Conservation (phyloP, 1,140 invertebrate genomes). For the Drosophila biarmipes region DNA sequence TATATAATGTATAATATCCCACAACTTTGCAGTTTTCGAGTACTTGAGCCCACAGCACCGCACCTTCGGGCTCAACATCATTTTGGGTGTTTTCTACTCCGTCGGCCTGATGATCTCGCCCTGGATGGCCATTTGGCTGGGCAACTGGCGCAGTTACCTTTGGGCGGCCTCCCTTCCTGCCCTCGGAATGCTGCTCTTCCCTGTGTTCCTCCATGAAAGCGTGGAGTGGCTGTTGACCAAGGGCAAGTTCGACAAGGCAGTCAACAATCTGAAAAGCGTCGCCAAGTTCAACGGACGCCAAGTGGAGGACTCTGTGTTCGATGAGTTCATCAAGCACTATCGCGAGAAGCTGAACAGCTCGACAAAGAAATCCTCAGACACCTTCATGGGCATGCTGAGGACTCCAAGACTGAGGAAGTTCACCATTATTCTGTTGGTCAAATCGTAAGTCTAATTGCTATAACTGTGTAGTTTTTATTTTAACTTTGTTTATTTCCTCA, state of each 20-base stretch:
- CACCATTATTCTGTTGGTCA: slow-evolving; percentile 86
- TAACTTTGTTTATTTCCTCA: slow-evolving; percentile 27
- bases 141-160: slow-evolving; percentile 86
- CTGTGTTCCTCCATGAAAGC: slow-evolving; percentile 86
- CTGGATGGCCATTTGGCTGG: slow-evolving; percentile 86
- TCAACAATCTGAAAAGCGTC: slow-evolving; percentile 85
- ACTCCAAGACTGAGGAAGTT: slow-evolving; percentile 86
- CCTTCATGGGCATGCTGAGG: slow-evolving; percentile 85
- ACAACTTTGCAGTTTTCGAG: slow-evolving; percentile 85
- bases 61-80: slow-evolving; percentile 86
- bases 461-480: background rate
- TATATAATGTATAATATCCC: rapidly evolving
- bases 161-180: slow-evolving; percentile 85
- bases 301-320: slow-evolving; percentile 84
- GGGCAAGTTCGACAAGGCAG: slow-evolving; percentile 85
- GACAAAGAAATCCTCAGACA: slow-evolving; percentile 50
- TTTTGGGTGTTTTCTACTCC: slow-evolving; percentile 86
- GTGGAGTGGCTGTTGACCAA: slow-evolving; percentile 87
- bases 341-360: slow-evolving; percentile 51
- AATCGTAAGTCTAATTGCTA: slow-evolving; percentile 85
- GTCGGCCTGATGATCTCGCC: slow-evolving; percentile 86
- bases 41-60: slow-evolving; percentile 86
- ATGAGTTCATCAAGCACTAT: slow-evolving; percentile 81
- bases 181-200: slow-evolving; percentile 84
- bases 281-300: slow-evolving; percentile 86